Conservation (phyloP, 2,113 vertebrate species). For the Oreochromis niloticus region DNA sequence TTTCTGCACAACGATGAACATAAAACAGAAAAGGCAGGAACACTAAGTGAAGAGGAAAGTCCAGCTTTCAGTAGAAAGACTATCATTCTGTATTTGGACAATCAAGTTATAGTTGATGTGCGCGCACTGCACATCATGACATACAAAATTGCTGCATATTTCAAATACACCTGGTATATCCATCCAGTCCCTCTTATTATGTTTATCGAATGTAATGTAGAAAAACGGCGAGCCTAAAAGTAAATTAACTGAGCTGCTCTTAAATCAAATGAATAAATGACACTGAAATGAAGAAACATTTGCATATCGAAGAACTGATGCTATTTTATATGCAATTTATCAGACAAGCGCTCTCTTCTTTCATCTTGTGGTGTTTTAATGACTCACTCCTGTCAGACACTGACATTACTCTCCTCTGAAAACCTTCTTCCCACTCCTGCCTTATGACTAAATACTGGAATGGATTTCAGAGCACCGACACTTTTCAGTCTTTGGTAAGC, state of each 20-base stretch:
- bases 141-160: neutral
- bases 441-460: neutral
- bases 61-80: neutral
- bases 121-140: rapidly evolving
- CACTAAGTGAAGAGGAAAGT: neutral
- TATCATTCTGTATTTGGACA: neutral
- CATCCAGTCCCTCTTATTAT: neutral
- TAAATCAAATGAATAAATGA: neutral
- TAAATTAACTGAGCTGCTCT: neutral
- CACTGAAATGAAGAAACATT: neutral
- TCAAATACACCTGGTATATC: neutral
- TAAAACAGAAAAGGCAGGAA: neutral
- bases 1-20: neutral
- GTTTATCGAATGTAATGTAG: neutral
- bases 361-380: neutral
- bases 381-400: neutral
- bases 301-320: neutral
- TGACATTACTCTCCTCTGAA: neutral
- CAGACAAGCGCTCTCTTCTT: neutral
- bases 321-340: neutral
- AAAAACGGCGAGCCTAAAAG: neutral
- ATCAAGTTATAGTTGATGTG: neutral
- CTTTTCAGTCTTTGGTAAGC: neutral
- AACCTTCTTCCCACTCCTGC: neutral
- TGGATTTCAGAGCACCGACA: neutral